Conservation (phyloP, 2,113 vertebrate genomes). For the Prinia subflava region DNA sequence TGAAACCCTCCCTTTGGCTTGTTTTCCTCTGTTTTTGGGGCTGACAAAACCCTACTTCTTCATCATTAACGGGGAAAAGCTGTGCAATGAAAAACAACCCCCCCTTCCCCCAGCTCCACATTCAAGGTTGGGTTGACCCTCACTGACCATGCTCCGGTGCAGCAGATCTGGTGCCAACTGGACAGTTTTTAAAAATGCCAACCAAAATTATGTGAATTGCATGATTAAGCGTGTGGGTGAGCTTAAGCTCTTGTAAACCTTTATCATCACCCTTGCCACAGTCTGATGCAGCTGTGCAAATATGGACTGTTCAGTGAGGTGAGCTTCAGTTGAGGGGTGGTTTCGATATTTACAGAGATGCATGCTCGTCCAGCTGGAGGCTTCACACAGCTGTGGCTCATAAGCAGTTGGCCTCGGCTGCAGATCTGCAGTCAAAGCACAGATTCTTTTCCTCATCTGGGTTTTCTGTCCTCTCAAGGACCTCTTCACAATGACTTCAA, state of each 20-base stretch:
- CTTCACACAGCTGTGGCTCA: not conserved
- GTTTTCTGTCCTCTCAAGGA: not conserved
- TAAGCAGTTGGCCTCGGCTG: not conserved
- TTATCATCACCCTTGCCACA: not conserved
- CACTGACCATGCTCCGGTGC: not conserved
- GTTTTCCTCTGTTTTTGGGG: not conserved
- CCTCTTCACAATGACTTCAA: not conserved
- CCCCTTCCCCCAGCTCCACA: rapidly evolving
- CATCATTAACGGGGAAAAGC: not conserved
- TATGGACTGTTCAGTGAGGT: not conserved
- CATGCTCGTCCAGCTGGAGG: not conserved
- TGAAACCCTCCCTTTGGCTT: not conserved
- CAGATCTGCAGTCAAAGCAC: not conserved
- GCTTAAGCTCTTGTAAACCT: not conserved
- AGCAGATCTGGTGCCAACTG: not conserved
- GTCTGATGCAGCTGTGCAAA: not conserved
- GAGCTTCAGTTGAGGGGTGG: not conserved
- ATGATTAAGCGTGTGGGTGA: not conserved
- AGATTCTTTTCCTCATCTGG: not conserved
- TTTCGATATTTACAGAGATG: not conserved
- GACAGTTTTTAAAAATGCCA: not conserved
- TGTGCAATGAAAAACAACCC: not conserved
- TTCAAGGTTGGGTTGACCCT: not conserved
- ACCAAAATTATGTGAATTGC: not conserved
- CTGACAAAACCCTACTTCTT: not conserved